Evolutionary conservation across 2,888 invertebrate genomes (phyloP), one percentile per base, ranked within the genome.

Genomic region (Rhingia rostrata): DNA sequence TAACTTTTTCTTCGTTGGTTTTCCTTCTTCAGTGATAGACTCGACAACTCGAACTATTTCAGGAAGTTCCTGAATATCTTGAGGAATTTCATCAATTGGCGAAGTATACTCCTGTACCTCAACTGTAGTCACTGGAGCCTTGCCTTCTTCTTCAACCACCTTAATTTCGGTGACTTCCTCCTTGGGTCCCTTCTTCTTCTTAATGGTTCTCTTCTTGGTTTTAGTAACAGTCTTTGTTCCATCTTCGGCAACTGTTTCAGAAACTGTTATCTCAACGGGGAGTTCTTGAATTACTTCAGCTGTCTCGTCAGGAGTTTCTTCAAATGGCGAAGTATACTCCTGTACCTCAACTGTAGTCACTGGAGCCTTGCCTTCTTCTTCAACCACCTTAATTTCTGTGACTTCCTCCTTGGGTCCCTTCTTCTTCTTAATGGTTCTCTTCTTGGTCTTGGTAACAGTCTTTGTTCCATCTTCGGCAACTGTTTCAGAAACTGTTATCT

Each of bases 401-500:
- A 79, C 79, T 45, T 79, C 79, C 53, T 79, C 72, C 22, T 79
- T 79, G 37, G 58, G 58, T 1, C 69, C 69, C 39, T 70, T 70
- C 4, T 49, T 33, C 49, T 58, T 70, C 14, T 70, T 70, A n/a
- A 70, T 70, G 7, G 12, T n/a, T 0, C 69, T 70, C 49, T 35
- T 70, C 39, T 58, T 70, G 10, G 58, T 70, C 3, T 22, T 70
- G 2, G 58, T 58, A 58, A 0, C 69, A 58, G 32, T 70, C 69
- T 33, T 70, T 41, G 0, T 91, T 0, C 87, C 87, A 49, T 86
- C 83, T 33, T 81, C 77, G 0, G 72, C 66, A 0, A 80, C 66
- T 0, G 78, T 61, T n/a, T 86, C 86, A 0, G 79, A 14, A 6
- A 87, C 80, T 0, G 63, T 82, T 2, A 87, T 80, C 58, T 86